Conservation (phyloP, 2,113 vertebrate species). For the Suncus etruscus region DNA sequence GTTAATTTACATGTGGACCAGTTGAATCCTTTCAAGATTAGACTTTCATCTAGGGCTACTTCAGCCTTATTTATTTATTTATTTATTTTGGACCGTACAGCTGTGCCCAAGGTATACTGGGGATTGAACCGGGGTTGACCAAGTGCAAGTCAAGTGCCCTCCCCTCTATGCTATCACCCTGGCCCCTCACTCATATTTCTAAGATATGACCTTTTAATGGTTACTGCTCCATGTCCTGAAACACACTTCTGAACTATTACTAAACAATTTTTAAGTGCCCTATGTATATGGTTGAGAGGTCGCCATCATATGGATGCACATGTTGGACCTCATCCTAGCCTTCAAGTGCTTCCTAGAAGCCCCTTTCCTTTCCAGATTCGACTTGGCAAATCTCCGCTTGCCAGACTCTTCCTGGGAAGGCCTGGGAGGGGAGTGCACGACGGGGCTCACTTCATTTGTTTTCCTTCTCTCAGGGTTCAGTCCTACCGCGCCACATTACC, state of each 20-base stretch:
- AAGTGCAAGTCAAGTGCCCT: no score
- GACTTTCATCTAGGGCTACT: slow-evolving; percentile 2
- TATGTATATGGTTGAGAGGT: not conserved
- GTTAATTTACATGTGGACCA: slow-evolving; percentile 14
- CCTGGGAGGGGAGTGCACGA: not conserved
- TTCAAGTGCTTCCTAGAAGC: not conserved
- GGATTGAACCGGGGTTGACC: no score
- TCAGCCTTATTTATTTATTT: not conserved
- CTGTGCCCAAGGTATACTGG: no score
- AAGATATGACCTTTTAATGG: not conserved
- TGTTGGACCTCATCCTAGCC: not conserved
- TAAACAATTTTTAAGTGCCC: not conserved
- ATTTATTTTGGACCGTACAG: no score
- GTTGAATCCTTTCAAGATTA: not conserved
- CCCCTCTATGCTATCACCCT: no score
- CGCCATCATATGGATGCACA: not conserved
- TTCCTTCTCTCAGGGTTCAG: not conserved
- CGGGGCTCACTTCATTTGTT: not conserved
- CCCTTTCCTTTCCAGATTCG: not conserved
- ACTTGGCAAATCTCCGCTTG: not conserved
- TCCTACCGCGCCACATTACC: not conserved
- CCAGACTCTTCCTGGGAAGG: not conserved
- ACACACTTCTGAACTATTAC: not conserved
- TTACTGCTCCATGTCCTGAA: not conserved
- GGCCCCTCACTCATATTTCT: not conserved